These are phyloP conservation scores for Fragum sueziense DNA, from an alignment of 2,888 invertebrate genomes.

Conservation along the genomic window DNA sequence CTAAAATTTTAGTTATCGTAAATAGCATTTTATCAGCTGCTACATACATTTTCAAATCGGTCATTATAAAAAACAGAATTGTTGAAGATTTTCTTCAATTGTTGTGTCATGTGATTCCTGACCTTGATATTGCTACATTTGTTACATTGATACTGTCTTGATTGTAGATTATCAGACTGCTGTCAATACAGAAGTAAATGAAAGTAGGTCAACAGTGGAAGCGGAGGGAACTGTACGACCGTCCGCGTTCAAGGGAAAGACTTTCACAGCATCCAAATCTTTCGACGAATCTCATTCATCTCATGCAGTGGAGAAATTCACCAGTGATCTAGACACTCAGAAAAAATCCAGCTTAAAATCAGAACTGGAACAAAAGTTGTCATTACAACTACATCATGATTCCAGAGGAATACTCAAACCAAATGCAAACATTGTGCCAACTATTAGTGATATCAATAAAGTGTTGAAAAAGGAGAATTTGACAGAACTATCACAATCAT, in stretches of 20 bases:
- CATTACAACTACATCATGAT: constrained; percentile 41
- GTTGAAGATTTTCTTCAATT: too few species aligned
- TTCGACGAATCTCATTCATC: constrained; percentile 11
- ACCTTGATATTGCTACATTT: too few species aligned
- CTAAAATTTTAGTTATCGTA: too few species aligned
- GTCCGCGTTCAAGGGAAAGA: constrained; percentile 43
- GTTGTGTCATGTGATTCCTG: too few species aligned
- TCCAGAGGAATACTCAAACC: constrained; percentile 67
- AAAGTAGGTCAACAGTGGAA: constrained; percentile 27
- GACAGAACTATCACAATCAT: constrained; percentile 16
- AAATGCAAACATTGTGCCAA: constrained; percentile 54
- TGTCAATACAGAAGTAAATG: constrained; percentile 42
- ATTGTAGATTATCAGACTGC: constrained; percentile 37
- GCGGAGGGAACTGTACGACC: constrained; percentile 36
- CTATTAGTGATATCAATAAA: constrained; percentile 62
- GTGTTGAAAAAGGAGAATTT: constrained; percentile 62
- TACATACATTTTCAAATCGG: too few species aligned
- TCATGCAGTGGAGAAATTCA: constrained; percentile 39
- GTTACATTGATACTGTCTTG: background rate
- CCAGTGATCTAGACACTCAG: constrained; percentile 55
- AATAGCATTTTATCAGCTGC: too few species aligned
- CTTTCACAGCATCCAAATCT: constrained; percentile 24
- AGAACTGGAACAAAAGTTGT: constrained; percentile 52
- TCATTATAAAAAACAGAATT: too few species aligned
- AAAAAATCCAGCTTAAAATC: constrained; percentile 64